A percentile compares a stretch with the other conserved stretches of the same genome.
phyloP scores from a whole-genome alignment of 1,140 invertebrate species.

The Artemia franciscana region DNA sequence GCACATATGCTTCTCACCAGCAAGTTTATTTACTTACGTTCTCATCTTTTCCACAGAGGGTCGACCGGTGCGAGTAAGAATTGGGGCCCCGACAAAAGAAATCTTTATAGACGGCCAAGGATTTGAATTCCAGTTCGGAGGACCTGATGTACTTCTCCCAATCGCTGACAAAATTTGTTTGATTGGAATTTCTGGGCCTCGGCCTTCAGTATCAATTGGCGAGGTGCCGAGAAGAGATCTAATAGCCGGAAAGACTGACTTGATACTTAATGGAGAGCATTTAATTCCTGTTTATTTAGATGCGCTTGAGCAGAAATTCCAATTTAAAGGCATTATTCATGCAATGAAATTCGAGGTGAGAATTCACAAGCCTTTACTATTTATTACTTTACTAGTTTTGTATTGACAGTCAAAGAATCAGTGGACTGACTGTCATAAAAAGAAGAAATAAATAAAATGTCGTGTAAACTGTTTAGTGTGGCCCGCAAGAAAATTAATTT shows the following conservation, averaged over 20 bases:
- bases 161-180: constrained; percentile 46
- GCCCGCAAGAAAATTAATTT: no score
- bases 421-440: no score
- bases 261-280: constrained; percentile 51
- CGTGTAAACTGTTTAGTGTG: no score
- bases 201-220: constrained; percentile 53
- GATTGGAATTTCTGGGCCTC: constrained; percentile 57
- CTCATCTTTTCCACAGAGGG: constrained; percentile 15
- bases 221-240: constrained; percentile 40
- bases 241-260: constrained; percentile 52
- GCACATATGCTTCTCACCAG: no score
- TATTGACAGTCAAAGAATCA: no score
- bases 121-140: constrained; percentile 76
- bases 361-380: no score
- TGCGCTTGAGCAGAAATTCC: constrained; percentile 43
- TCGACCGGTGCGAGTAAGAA: constrained; percentile 36
- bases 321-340: neutral
- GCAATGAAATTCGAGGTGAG: constrained; percentile 3
- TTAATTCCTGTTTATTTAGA: constrained; percentile 61
- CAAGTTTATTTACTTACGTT: no score
- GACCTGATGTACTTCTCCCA: constrained; percentile 47
- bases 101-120: constrained; percentile 59
- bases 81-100: constrained; percentile 77
- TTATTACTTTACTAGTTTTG: no score
- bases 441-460: no score